Base-by-base conservation (phyloP, 2,113 vertebrate genomes). In the Leuciscus idus region DNA sequence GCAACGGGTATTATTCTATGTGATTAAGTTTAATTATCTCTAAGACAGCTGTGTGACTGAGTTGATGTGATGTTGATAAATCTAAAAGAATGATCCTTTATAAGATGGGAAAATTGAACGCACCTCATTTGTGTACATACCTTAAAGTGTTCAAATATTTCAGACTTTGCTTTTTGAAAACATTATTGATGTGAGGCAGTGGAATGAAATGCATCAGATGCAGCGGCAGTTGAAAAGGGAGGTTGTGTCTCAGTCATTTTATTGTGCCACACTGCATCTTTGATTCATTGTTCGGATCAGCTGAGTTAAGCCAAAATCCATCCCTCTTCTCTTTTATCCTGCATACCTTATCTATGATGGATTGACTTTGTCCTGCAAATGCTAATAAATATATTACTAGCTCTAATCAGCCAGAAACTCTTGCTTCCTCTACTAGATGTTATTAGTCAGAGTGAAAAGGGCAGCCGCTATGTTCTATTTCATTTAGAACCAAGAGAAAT, bases 371-470 rank as follows among this genome's bases (percentile, higher is more conserved):
- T 77, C 17, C 86, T 85, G 84, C 50, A 90, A 93, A 94, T 92
- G 91, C 87, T 93, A 92, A 91, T 93, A 93, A 93, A 95, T 91
- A 89, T 89, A 90, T 92, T 91, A 91, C 86, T 79, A 80, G 72
- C 87, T 85, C 83, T 92, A 91, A 92, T 93, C 90, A 91, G 33
- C 75, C 83, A 75, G 62, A 88, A 87, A 84, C 85, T 85, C 77
- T 50, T 81, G 84, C 52, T 76, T 77, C 81, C 84, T 84, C 50
- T 33, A 30, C 79, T 75, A 83, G 84, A 83, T 83, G 77, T 87
- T 85, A 86, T 88, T 85, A 86, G 83, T 84, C 86, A 68, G 74
- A 87, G 61, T 84, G 75, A 30, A 86, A 85, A 89, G 76, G 86
- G 66, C 86, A 87, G 87, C 68, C 55, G 17, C 33, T 19, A 43